Conservation (phyloP, 2,113 vertebrate species). For the Rallus limicola region DNA sequence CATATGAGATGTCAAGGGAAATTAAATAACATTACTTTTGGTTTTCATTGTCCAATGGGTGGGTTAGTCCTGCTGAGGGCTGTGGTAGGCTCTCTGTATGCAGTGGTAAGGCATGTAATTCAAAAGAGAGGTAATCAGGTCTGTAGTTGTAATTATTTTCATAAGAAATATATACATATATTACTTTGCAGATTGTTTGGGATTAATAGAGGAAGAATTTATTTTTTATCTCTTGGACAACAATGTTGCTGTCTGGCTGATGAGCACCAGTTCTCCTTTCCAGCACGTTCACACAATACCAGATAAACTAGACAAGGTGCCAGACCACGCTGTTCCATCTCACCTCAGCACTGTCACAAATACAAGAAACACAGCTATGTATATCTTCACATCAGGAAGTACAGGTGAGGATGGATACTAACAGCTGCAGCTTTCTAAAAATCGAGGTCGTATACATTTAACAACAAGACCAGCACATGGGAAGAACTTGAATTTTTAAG, state of each 20-base stretch:
- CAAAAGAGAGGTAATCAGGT: not conserved
- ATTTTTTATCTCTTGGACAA: not conserved
- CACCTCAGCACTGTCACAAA: not conserved
- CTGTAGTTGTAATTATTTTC: not conserved
- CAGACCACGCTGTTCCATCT: not conserved
- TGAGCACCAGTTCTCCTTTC: not conserved
- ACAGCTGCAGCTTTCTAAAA: not conserved
- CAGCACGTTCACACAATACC: not conserved
- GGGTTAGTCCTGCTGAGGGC: not conserved
- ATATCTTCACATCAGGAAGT: not conserved
- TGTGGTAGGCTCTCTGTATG: not conserved
- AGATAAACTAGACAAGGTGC: not conserved
- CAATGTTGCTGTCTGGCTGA: not conserved
- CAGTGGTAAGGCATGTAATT: not conserved
- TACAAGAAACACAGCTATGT: not conserved
- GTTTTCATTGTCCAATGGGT: not conserved
- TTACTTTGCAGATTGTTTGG: not conserved
- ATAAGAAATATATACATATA: not conserved
- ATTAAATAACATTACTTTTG: not conserved
- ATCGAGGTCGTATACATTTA: not conserved
- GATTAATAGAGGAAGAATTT: not conserved
- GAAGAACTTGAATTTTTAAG: not conserved
- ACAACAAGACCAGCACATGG: not conserved
- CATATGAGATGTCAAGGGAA: not conserved
- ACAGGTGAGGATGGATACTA: not conserved